Evolutionary conservation across 2,888 invertebrate species (phyloP).

Genomic region (Temnothorax ravouxi): DNA sequence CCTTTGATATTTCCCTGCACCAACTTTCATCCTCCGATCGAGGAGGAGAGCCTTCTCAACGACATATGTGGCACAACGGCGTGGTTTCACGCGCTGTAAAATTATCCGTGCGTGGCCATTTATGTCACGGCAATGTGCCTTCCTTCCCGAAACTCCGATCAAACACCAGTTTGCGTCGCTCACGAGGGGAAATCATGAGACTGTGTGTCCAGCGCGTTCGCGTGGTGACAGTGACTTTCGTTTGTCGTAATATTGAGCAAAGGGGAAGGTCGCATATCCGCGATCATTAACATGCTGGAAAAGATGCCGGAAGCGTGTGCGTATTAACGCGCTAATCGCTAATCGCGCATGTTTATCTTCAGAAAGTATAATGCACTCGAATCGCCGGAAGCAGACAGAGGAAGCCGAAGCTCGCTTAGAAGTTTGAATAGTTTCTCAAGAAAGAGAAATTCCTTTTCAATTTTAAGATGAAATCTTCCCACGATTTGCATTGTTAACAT

Average conservation of each 20-base stretch:
- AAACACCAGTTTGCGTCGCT: neutral
- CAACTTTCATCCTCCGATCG: slow-evolving; percentile 51
- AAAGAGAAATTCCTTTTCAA: neutral
- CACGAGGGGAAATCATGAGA: slow-evolving; percentile 28
- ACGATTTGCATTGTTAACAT: neutral
- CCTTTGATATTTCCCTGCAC: slow-evolving; percentile 11
- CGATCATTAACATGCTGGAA: slow-evolving; percentile 50
- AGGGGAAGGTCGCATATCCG: slow-evolving; percentile 46
- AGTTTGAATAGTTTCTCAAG: neutral
- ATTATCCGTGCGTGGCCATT: slow-evolving; percentile 42
- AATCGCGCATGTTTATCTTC: neutral
- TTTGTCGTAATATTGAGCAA: slow-evolving; percentile 43
- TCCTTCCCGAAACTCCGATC: slow-evolving; percentile 18
- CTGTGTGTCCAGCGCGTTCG: neutral
- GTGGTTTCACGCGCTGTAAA: slow-evolving; percentile 53
- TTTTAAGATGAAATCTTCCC: neutral
- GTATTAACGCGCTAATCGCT: neutral
- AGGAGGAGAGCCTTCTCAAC: slow-evolving; percentile 16
- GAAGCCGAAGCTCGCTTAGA: neutral
- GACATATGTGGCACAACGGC: slow-evolving; percentile 46
- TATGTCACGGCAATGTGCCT: slow-evolving; percentile 11
- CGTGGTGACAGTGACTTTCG: slow-evolving; percentile 55
- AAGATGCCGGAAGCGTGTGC: slow-evolving; percentile 28
- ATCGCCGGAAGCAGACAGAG: neutral
- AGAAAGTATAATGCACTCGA: slow-evolving; percentile 25